Evolutionary conservation across 35 echinoderm and acorn worm species (phyloP).

Genomic region (Amphiura filiformis): DNA sequence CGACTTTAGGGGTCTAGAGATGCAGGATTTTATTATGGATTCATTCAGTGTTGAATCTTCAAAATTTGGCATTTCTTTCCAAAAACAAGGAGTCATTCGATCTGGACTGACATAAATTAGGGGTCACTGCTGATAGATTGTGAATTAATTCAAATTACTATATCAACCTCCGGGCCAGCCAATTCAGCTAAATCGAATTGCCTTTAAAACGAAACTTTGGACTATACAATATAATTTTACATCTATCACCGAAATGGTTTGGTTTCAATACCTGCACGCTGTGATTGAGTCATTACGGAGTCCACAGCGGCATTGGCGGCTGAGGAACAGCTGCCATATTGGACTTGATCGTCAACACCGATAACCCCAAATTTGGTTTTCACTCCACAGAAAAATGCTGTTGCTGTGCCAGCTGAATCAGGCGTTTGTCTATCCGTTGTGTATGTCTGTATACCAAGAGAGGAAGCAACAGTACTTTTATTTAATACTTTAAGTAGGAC

Average conservation of each 20-base stretch:
- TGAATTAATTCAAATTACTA: too few species aligned
- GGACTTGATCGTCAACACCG: constrained; percentile 31
- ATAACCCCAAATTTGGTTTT: constrained; percentile 36
- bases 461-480: neutral
- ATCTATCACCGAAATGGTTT: neutral
- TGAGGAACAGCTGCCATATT: constrained; percentile 23
- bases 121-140: too few species aligned
- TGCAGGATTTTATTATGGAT: too few species aligned
- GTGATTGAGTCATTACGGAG: constrained; percentile 41
- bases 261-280: constrained; percentile 17
- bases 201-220: too few species aligned
- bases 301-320: constrained; percentile 33
- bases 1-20: too few species aligned
- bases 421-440: constrained; percentile 60
- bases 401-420: constrained; percentile 77
- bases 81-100: too few species aligned
- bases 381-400: too few species aligned
- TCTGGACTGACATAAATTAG: too few species aligned
- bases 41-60: too few species aligned
- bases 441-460: constrained; percentile 35
- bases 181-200: neutral
- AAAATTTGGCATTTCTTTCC: too few species aligned
- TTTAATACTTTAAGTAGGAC: too few species aligned
- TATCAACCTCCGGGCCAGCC: too few species aligned
- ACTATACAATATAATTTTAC: neutral